A percentile compares a stretch with the other conserved stretches of the same genome.
Conservation (phyloP, 2,797 vertebrate genomes). For the Perdix hodgsoniae region DNA sequence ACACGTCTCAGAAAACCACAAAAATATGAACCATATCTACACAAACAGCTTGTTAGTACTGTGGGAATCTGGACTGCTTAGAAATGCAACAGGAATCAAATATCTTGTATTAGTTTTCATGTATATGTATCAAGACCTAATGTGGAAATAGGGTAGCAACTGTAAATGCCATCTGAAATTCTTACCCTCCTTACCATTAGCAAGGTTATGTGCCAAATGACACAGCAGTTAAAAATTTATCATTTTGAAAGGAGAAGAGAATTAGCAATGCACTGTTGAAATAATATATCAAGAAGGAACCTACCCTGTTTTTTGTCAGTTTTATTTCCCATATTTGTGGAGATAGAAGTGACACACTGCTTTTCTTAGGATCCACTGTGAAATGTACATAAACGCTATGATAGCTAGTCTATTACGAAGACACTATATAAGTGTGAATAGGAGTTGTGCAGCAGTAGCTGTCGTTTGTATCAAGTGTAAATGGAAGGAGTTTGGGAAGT, state of each 20-base stretch:
- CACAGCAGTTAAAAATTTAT: neutral
- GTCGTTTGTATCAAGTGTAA: neutral
- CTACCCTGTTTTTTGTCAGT: neutral
- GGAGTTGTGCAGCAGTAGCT: neutral
- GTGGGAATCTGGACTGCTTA: neutral
- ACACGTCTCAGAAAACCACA: neutral
- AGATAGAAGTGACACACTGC: neutral
- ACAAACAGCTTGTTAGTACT: neutral
- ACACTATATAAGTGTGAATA: neutral
- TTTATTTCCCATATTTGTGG: neutral
- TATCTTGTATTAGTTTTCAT: neutral
- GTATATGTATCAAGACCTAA: neutral
- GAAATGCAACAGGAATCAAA: neutral
- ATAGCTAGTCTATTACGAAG: neutral
- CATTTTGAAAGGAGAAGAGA: neutral
- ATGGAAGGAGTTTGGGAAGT: neutral
- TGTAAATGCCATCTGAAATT: neutral
- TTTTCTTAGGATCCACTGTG: neutral
- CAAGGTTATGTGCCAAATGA: neutral
- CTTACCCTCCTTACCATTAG: neutral
- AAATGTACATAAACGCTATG: neutral
- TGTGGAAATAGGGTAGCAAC: neutral
- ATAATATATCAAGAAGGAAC: neutral
- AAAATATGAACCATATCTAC: neutral
- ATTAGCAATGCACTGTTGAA: neutral